These are phyloP conservation scores for Tetragnatha versicolor DNA, from an alignment of 1,140 invertebrate species.

Conservation along the genomic window DNA sequence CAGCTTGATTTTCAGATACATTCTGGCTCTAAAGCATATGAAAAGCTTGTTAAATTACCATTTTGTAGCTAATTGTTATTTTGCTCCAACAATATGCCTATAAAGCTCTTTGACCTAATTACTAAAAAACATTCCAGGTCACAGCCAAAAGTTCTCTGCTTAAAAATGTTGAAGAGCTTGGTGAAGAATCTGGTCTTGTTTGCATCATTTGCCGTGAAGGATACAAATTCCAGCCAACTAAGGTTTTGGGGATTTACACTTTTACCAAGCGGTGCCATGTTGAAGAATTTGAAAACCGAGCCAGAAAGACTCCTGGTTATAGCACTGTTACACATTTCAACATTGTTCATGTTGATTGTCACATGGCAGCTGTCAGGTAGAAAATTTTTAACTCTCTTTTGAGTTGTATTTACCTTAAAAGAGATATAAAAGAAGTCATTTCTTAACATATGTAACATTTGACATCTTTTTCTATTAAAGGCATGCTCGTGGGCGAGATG, in stretches of 20 bases:
- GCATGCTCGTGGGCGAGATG: constrained; percentile 80
- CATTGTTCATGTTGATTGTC: constrained; percentile 97
- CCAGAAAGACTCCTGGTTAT: constrained; percentile 76
- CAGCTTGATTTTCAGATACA: too few relatives aligned
- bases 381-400: not conserved
- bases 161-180: constrained; percentile 92
- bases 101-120: too few relatives aligned
- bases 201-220: constrained; percentile 98
- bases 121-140: constrained; percentile 71
- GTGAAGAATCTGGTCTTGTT: constrained; percentile 93
- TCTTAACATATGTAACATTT: not conserved
- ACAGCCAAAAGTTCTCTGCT: constrained; percentile 69
- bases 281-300: constrained; percentile 91
- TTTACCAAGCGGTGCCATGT: constrained; percentile 94
- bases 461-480: constrained; percentile 56
- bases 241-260: constrained; percentile 95
- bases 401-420: not conserved
- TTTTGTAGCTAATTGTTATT: not conserved
- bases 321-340: constrained; percentile 98
- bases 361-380: constrained; percentile 90
- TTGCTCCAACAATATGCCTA: not conserved
- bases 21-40: too few relatives aligned
- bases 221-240: constrained; percentile 91
- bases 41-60: too few relatives aligned
- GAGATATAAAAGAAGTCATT: not conserved